A percentile compares a stretch with the other conserved stretches of the same genome.
phyloP scores from a whole-genome alignment of 2,888 invertebrate species.

The Melanotus villosus region DNA sequence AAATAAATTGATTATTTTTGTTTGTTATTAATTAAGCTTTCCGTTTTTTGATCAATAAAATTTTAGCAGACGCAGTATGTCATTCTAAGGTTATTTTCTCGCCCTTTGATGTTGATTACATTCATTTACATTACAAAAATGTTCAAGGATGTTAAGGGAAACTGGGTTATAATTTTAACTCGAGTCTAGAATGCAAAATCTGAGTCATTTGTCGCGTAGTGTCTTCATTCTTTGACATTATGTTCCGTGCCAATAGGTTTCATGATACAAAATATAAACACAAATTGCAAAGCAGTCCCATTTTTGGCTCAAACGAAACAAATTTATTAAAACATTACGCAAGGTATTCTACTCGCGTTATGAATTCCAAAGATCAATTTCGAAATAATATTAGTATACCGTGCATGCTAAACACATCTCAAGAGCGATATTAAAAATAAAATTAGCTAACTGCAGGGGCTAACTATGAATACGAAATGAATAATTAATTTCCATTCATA shows the following conservation, averaged over 20 bases:
- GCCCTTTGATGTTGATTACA: too few species aligned
- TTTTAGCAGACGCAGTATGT: too few species aligned
- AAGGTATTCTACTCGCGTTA: not conserved
- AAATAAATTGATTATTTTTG: too few species aligned
- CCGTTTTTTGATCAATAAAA: too few species aligned
- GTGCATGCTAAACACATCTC: slow-evolving; percentile 9
- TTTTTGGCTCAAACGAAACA: not conserved
- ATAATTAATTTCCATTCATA: slow-evolving; percentile 25
- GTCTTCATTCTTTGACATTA: not conserved
- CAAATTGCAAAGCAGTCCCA: not conserved
- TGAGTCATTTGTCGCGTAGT: not conserved
- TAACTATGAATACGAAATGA: slow-evolving; percentile 19
- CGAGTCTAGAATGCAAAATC: not conserved
- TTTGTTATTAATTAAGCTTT: too few species aligned
- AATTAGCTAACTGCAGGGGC: slow-evolving; percentile 20
- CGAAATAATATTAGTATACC: not conserved
- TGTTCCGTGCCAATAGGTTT: not conserved
- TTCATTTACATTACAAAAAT: too few species aligned
- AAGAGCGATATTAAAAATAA: slow-evolving; percentile 23
- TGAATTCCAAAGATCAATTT: slow-evolving; percentile 17
- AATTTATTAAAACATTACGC: not conserved
- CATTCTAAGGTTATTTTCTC: too few species aligned
- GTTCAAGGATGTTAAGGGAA: too few species aligned
- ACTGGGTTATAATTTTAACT: too few species aligned
- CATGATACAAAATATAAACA: not conserved